Evolutionary conservation across 2,888 invertebrate species (phyloP).

Genomic region (Dasysyrphus albostriatus): DNA sequence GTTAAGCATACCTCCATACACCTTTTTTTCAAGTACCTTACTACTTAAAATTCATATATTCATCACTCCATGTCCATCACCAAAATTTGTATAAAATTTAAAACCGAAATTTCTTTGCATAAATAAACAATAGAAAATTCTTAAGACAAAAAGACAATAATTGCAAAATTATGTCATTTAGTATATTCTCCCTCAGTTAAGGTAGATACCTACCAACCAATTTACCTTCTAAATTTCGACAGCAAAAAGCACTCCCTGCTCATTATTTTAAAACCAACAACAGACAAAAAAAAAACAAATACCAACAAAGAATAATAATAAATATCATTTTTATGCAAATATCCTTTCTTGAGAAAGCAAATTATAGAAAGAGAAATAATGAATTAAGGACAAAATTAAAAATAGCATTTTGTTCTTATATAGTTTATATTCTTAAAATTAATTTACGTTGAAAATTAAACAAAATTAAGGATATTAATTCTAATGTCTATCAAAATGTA

Average conservation of each 20-base stretch:
- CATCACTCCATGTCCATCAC: background rate
- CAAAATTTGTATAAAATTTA: background rate
- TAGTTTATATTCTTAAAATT: conserved; percentile 49
- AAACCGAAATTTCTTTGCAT: background rate
- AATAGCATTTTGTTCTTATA: conserved; percentile 16
- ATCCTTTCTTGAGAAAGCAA: conserved; percentile 6
- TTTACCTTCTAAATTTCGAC: background rate
- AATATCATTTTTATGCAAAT: conserved; percentile 70
- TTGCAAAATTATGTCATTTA: conserved; percentile 19
- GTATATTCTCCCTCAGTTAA: background rate
- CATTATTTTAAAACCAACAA: conserved; percentile 16
- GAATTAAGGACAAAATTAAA: conserved; percentile 50
- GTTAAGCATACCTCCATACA: too few species aligned
- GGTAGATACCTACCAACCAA: background rate
- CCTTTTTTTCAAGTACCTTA: too few species aligned
- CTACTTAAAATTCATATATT: conserved; percentile 14
- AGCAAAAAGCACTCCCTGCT: conserved; percentile 14
- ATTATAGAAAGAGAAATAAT: conserved; percentile 10
- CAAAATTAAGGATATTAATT: conserved; percentile 74
- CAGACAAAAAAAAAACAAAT: conserved; percentile 18
- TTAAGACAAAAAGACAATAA: conserved; percentile 18
- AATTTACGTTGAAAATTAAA: conserved; percentile 67
- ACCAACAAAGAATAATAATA: conserved; percentile 33
- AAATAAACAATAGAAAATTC: conserved; percentile 3
- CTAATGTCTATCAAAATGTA: conserved; percentile 50